Conservation (phyloP, 2,888 invertebrate species). For the Drosophila ustulata region DNA sequence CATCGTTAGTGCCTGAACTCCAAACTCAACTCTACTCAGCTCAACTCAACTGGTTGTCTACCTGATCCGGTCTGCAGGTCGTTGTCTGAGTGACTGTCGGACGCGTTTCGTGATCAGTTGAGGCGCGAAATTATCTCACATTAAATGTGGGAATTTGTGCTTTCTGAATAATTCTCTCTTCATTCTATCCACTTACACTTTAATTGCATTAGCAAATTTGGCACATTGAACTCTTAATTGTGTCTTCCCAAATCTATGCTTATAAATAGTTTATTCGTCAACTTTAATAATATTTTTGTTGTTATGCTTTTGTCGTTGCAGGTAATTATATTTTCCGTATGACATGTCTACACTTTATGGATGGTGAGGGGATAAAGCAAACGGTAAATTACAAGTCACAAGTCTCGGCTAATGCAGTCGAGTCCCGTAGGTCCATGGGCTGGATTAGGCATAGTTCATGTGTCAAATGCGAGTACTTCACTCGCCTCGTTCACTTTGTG, state of each 20-base stretch:
- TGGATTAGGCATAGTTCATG: slow-evolving; percentile 1
- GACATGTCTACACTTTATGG: slow-evolving; percentile 7
- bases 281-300: slow-evolving; percentile 7
- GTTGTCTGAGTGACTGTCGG: slow-evolving; percentile 38
- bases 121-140: slow-evolving; percentile 67
- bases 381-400: not conserved
- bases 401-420: not conserved
- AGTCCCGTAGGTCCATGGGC: not conserved
- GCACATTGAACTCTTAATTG: slow-evolving; percentile 22
- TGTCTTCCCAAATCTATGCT: not conserved
- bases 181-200: slow-evolving; percentile 18
- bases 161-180: slow-evolving; percentile 18
- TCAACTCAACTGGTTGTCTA: slow-evolving; percentile 37
- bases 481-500: slow-evolving; percentile 13
- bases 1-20: slow-evolving; percentile 51
- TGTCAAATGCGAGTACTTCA: slow-evolving; percentile 11
- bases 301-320: slow-evolving; percentile 37
- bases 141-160: slow-evolving; percentile 67
- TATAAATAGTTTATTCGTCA: not conserved
- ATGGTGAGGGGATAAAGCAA: slow-evolving; percentile 27
- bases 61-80: slow-evolving; percentile 27
- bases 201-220: slow-evolving; percentile 33
- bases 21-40: not conserved
- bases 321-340: slow-evolving; percentile 50
- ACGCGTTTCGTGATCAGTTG: slow-evolving; percentile 52